These are phyloP conservation scores for Echeneis naucrates DNA, from an alignment of 2,797 vertebrate genomes.

Conservation along the genomic window DNA sequence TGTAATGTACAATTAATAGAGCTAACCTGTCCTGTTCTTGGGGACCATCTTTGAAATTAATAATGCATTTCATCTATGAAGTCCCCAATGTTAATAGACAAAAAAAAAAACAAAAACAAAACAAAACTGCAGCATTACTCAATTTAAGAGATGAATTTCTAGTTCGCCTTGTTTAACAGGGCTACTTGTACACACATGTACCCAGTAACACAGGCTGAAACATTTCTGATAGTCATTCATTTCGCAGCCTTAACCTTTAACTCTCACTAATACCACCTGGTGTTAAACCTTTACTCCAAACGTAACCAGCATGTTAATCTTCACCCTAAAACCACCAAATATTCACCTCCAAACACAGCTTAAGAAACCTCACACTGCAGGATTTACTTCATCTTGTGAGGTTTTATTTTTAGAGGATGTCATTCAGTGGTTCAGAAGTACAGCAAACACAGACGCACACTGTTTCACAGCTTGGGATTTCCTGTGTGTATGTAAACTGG, in stretches of 20 bases:
- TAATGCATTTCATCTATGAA: not conserved
- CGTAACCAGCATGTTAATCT: not conserved
- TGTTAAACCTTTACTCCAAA: not conserved
- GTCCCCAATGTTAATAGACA: not conserved
- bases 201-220: not conserved
- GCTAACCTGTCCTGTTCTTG: not conserved
- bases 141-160: slow-evolving; percentile 56
- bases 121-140: slow-evolving; percentile 6
- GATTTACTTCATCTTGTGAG: not conserved
- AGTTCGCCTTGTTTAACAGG: slow-evolving; percentile 67
- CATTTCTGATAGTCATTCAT: not conserved
- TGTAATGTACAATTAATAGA: slow-evolving; percentile 19
- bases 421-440: not conserved
- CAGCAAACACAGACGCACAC: slow-evolving; percentile 1
- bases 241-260: not conserved
- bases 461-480: slow-evolving; percentile 5
- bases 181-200: not conserved
- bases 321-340: not conserved
- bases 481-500: slow-evolving; percentile 2
- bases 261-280: not conserved
- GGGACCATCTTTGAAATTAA: not conserved
- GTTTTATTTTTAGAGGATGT: not conserved
- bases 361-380: not conserved
- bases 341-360: not conserved
- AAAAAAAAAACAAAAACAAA: slow-evolving; percentile 10